phyloP scores from a whole-genome alignment of 92 coral and sea anemone species.

The Zoanthus solanderi region DNA sequence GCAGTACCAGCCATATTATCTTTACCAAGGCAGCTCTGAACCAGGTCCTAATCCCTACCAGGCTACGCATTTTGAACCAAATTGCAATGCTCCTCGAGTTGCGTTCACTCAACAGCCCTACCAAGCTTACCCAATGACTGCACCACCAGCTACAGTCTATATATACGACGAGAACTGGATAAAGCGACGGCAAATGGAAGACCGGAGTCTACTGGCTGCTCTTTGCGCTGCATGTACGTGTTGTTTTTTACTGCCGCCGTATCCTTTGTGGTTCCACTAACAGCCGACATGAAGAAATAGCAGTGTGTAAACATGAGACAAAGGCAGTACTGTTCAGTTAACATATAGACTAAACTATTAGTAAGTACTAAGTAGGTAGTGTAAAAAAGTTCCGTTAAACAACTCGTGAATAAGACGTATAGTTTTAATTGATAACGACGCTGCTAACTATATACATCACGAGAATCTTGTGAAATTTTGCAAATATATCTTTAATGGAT shows the following conservation, averaged over 20 bases:
- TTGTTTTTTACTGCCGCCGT: conserved; percentile 19
- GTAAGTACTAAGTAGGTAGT: too few species aligned
- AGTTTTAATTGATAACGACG: too few species aligned
- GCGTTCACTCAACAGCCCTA: conserved; percentile 36
- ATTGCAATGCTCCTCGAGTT: background rate
- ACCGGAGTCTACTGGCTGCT: conserved; percentile 10
- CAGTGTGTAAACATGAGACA: too few species aligned
- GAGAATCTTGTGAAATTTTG: too few species aligned
- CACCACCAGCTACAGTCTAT: conserved; percentile 28
- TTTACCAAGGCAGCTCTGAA: conserved; percentile 28
- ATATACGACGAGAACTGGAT: conserved; percentile 29
- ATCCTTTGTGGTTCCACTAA: conserved; percentile 42
- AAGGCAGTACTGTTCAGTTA: too few species aligned
- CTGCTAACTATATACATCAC: too few species aligned
- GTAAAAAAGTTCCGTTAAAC: too few species aligned
- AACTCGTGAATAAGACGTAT: too few species aligned
- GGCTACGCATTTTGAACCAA: conserved; percentile 11
- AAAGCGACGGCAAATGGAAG: conserved; percentile 29
- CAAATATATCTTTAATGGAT: too few species aligned
- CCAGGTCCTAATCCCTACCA: conserved; percentile 17
- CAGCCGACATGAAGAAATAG: background rate
- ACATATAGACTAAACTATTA: too few species aligned
- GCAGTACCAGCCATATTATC: conserved; percentile 24
- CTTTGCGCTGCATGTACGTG: conserved; percentile 33
- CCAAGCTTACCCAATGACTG: conserved; percentile 39